phyloP scores from a whole-genome alignment of 1,140 invertebrate species.

The Apocrypta bakeri region DNA sequence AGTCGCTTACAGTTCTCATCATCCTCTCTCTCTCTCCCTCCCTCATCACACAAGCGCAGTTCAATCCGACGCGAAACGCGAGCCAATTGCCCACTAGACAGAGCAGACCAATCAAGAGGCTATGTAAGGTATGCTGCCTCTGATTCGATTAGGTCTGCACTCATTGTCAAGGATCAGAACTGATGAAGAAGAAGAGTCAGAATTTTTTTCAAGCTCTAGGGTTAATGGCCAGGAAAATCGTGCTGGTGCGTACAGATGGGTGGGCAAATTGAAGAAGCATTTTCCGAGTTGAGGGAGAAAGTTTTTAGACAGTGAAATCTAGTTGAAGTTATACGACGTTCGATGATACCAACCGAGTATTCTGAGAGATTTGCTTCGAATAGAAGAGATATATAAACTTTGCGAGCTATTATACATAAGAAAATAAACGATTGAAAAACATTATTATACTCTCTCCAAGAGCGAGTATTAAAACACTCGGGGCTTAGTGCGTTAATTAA shows the following conservation, averaged over 20 bases:
- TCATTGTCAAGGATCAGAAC: background rate
- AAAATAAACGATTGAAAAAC: too few relatives aligned
- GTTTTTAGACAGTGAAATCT: background rate
- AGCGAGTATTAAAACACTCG: background rate
- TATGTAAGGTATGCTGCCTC: background rate
- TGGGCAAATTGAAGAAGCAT: background rate
- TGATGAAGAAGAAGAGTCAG: background rate
- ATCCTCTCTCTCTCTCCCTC: background rate
- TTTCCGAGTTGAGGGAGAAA: background rate
- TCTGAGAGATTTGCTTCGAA: too few relatives aligned
- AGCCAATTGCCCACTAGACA: background rate
- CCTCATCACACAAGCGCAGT: too few relatives aligned
- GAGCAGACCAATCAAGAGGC: background rate
- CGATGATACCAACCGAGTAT: background rate
- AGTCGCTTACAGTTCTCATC: background rate
- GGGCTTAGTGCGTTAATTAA: background rate
- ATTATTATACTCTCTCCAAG: background rate
- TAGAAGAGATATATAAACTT: too few relatives aligned
- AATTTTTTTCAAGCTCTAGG: background rate
- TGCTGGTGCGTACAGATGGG: background rate
- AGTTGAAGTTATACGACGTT: background rate
- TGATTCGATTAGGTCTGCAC: conserved; percentile 1
- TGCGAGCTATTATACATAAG: too few relatives aligned
- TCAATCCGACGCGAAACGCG: background rate
- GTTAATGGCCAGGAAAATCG: background rate